Evolutionary conservation across 2,797 vertebrate species (phyloP).

Genomic region (Clarias pachynema): DNA sequence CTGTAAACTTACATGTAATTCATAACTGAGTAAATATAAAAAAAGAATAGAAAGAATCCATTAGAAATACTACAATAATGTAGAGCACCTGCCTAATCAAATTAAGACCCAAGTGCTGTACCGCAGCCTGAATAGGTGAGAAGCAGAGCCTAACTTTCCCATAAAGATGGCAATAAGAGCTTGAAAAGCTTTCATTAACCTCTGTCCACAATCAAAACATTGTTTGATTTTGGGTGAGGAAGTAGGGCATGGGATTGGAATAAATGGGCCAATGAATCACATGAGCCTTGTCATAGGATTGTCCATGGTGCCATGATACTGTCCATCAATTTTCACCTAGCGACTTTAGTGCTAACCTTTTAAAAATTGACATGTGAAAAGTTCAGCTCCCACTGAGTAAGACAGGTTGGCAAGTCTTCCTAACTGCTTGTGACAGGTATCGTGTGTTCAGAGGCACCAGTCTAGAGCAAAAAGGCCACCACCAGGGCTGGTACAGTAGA

Average conservation of each 20-base stretch:
- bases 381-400: conserved; percentile 80
- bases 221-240: conserved; percentile 59
- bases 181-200: conserved; percentile 48
- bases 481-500: conserved; percentile 67
- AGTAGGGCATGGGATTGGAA: conserved; percentile 32
- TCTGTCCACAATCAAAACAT: conserved; percentile 29
- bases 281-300: conserved; percentile 66
- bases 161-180: conserved; percentile 39
- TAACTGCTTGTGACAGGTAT: conserved; percentile 89
- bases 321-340: conserved; percentile 75
- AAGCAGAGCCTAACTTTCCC: neutral
- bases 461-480: conserved; percentile 61
- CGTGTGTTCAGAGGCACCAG: conserved; percentile 70
- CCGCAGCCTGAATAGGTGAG: conserved; percentile 31
- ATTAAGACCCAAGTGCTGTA: neutral
- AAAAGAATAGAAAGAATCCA: neutral
- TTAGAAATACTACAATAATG: conserved; percentile 33
- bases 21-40: neutral
- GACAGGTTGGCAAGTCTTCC: conserved; percentile 77
- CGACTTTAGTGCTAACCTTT: conserved; percentile 85
- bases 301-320: conserved; percentile 59
- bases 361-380: conserved; percentile 87
- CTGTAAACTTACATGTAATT: neutral
- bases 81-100: neutral
- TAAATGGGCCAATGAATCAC: conserved; percentile 56